Percentiles rank a stretch among this genome's conserved stretches.
Conservation (phyloP, 2,888 invertebrate species). For the Petrolisthes cinctipes region DNA sequence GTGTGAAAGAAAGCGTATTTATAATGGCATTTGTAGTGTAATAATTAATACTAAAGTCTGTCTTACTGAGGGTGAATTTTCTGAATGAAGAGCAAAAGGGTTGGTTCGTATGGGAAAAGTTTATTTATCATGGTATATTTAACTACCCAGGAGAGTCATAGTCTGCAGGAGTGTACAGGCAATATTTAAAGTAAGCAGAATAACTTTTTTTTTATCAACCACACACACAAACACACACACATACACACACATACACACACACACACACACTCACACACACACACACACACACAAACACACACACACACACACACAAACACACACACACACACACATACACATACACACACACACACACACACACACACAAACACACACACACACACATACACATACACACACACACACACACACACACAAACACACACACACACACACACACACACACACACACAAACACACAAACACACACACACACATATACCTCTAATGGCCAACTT, state of each 20-base stretch:
- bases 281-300: background rate
- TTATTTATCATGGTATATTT: too few relatives aligned
- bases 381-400: constrained; percentile 5
- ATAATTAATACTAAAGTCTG: too few relatives aligned
- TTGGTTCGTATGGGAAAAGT: too few relatives aligned
- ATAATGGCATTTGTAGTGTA: too few relatives aligned
- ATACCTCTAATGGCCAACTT: constrained; percentile 74
- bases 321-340: constrained; percentile 5
- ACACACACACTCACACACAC: constrained; percentile 6
- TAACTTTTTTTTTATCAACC: too few relatives aligned
- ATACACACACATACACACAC: constrained; percentile 11
- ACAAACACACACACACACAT: constrained; percentile 17
- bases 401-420: constrained; percentile 13
- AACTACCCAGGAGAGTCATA: too few relatives aligned
- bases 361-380: constrained; percentile 11
- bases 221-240: background rate
- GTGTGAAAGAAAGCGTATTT: too few relatives aligned
- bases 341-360: background rate
- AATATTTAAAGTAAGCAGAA: too few relatives aligned
- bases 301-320: background rate
- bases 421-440: background rate
- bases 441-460: background rate
- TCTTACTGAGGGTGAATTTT: too few relatives aligned
- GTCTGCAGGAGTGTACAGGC: too few relatives aligned
- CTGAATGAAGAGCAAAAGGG: too few relatives aligned